These are phyloP conservation scores for Dipodomys stephensi DNA, from an alignment of 2,113 vertebrate species.

Conservation along the genomic window DNA sequence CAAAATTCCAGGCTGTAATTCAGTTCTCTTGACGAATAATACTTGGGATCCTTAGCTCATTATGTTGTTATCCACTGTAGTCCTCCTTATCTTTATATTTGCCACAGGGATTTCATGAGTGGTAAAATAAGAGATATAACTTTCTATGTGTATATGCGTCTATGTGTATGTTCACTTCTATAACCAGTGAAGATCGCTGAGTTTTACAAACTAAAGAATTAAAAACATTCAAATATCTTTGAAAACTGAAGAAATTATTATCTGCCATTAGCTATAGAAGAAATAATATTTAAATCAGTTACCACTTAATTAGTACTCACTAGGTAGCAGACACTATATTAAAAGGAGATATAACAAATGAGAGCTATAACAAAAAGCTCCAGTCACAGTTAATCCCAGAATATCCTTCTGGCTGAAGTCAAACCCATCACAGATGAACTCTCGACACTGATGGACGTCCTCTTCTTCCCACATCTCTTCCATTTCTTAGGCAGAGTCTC, in stretches of 20 bases:
- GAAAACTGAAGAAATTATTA: constrained; percentile 35
- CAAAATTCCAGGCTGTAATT: neutral
- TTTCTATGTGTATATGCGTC: neutral
- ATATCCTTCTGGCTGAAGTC: neutral
- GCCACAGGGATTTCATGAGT: neutral
- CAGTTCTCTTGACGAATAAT: neutral
- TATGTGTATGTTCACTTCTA: neutral
- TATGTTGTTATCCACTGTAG: neutral
- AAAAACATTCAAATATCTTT: constrained; percentile 3
- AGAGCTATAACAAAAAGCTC: neutral
- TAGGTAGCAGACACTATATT: neutral
- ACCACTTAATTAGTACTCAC: neutral
- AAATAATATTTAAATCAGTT: constrained; percentile 12
- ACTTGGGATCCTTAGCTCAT: neutral
- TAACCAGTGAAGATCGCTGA: constrained; percentile 7
- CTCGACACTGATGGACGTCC: neutral
- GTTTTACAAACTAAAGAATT: constrained; percentile 13
- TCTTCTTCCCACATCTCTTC: neutral
- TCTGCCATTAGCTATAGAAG: neutral
- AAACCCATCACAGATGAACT: neutral
- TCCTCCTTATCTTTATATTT: neutral
- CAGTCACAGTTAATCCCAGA: neutral
- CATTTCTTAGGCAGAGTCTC: neutral
- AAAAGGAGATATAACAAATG: neutral
- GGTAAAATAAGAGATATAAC: neutral